Evolutionary conservation across 2,797 vertebrate genomes (phyloP), one percentile per base, ranked within the genome.

Genomic region (Acanthurus leucopareius): DNA sequence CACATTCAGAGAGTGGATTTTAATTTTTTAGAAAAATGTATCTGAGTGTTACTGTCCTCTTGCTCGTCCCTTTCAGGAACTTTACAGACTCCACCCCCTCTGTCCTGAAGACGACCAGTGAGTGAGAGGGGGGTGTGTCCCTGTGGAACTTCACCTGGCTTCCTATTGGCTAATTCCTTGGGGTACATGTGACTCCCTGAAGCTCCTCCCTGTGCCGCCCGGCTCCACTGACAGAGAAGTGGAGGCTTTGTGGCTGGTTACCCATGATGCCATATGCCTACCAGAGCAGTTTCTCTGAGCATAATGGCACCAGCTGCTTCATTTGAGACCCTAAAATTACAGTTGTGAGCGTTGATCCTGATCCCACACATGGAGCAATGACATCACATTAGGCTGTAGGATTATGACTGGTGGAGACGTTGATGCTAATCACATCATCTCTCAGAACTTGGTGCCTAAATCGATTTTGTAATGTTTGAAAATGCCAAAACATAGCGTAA

Each of bases 11-110:
- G 45, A 40, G 7, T 45, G 13, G 49, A 40, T 40, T 49, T 8
- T 7, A 22, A 9, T 44, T 32, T 32, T 69, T 1, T 19, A 44
- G 10, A 11, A 25, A 7, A 25, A 54, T 13, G 8, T 42, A 60
- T 85, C 89, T 88, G 4, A 22, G n/a, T 7, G 1, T 42, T 40
- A 2, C 38, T 20, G 5, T 52, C n/a, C 6, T 44, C 38, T 60
- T 20, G 3, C 67, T 38, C 72, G 32, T 85, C 7, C 0, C 56
- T 63, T 5, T 35, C 67, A 95, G 96, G 90, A 19, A 69, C 10
- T 94, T 94, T 45, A 0, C 81, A 8, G 95, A 96, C 17, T 74
- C 87, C 69, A 94, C 94, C 14, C 92, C 94, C 2, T 85, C 93
- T 6, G 71, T 92, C 65, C 77, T 91, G 70, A 95, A 94, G 89